A percentile compares a stretch with the other conserved stretches of the same genome.
phyloP scores from a whole-genome alignment of 1,140 invertebrate genomes.

The Chymomyza costata region DNA sequence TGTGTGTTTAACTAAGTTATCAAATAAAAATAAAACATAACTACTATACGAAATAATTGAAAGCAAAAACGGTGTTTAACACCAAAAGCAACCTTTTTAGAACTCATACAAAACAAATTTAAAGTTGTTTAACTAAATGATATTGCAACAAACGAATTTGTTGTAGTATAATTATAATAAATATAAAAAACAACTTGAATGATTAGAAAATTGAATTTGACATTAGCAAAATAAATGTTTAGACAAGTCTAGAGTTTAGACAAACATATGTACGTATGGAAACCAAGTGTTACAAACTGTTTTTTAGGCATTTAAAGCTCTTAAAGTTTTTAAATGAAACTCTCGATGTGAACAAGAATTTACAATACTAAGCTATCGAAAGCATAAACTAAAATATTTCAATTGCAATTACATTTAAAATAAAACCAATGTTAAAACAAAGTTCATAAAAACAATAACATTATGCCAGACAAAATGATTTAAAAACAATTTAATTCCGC shows the following conservation, averaged over 20 bases:
- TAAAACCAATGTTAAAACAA: too few species aligned
- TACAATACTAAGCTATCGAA: slow-evolving; percentile 18
- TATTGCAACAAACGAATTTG: slow-evolving; percentile 50
- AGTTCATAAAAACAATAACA: too few species aligned
- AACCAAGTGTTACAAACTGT: slow-evolving; percentile 47
- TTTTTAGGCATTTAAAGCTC: slow-evolving; percentile 34
- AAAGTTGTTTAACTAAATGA: slow-evolving; percentile 24
- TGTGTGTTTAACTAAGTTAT: slow-evolving; percentile 47
- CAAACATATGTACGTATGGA: slow-evolving; percentile 20
- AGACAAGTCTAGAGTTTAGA: slow-evolving; percentile 49
- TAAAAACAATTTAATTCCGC: too few species aligned
- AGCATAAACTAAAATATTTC: slow-evolving; percentile 7
- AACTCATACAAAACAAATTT: slow-evolving; percentile 19
- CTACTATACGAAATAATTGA: slow-evolving; percentile 52
- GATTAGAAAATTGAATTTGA: slow-evolving; percentile 7
- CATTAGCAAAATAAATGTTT: slow-evolving; percentile 66
- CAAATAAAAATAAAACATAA: slow-evolving; percentile 19
- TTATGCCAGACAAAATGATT: too few species aligned
- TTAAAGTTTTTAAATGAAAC: slow-evolving; percentile 21
- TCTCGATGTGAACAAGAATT: slow-evolving; percentile 48
- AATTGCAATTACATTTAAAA: slow-evolving; percentile 25
- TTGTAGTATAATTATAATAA: slow-evolving; percentile 51
- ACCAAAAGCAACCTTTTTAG: slow-evolving; percentile 40
- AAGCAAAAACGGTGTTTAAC: slow-evolving; percentile 70
- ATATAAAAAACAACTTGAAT: slow-evolving; percentile 16